A percentile compares a stretch with the other conserved stretches of the same genome.
These are phyloP conservation scores for Corbicula japonica DNA, from an alignment of 2,888 invertebrate genomes.

Conservation along the genomic window DNA sequence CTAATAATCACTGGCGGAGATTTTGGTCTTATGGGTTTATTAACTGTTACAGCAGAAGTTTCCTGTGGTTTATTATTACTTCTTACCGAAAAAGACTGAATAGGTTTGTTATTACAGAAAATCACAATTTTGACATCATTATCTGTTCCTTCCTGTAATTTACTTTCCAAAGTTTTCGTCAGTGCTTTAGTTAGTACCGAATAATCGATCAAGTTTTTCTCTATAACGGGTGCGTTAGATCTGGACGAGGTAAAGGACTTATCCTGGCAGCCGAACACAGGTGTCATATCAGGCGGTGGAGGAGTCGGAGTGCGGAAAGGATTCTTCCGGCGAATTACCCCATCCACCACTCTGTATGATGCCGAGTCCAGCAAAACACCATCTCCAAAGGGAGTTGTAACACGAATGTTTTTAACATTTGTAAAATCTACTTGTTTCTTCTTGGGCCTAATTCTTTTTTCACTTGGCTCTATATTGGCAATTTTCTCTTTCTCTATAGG, in stretches of 20 bases:
- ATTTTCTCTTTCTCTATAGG: conserved; percentile 7
- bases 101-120: conserved; percentile 53
- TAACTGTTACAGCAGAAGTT: too few relatives aligned
- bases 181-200: conserved; percentile 48
- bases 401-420: conserved; percentile 4
- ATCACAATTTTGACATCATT: conserved; percentile 58
- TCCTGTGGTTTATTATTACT: conserved; percentile 16
- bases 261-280: too few relatives aligned
- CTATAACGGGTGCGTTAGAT: too few relatives aligned
- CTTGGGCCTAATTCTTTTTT: too few relatives aligned
- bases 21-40: too few relatives aligned
- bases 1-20: too few relatives aligned
- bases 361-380: too few relatives aligned
- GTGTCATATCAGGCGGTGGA: too few relatives aligned
- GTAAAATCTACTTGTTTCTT: neutral
- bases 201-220: conserved; percentile 42
- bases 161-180: conserved; percentile 38
- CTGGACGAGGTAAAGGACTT: too few relatives aligned
- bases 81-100: conserved; percentile 53
- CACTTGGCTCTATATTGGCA: too few relatives aligned
- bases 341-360: too few relatives aligned
- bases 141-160: conserved; percentile 25
- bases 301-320: conserved; percentile 19
- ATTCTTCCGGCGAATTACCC: conserved; percentile 10
- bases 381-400: too few relatives aligned